Evolutionary conservation across 2,113 vertebrate genomes (phyloP).

Genomic region (Oncorhynchus kisutch): DNA sequence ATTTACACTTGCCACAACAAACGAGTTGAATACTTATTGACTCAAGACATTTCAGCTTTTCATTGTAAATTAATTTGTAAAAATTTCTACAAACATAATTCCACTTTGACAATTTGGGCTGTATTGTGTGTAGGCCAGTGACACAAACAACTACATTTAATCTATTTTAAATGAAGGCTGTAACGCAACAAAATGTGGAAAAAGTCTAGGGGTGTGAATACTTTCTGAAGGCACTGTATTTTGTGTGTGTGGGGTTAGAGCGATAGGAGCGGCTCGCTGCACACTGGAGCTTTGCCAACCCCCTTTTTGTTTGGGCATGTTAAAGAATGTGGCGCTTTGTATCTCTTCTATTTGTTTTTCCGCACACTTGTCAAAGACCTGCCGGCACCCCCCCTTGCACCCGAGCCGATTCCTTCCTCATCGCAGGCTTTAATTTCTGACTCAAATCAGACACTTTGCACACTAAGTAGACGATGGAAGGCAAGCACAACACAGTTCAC

Average conservation of each 20-base stretch:
- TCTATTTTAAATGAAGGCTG: too few relatives aligned
- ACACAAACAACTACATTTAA: too few relatives aligned
- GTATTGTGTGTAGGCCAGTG: too few relatives aligned
- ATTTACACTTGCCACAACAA: too few relatives aligned
- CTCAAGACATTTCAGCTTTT: too few relatives aligned
- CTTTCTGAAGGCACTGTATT: neutral
- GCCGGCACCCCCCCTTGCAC: constrained; percentile 8
- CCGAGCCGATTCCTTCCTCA: constrained; percentile 22
- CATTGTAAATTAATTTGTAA: too few relatives aligned
- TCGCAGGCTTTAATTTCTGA: constrained; percentile 21
- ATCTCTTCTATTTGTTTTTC: constrained; percentile 11
- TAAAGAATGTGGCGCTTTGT: constrained; percentile 32
- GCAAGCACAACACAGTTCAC: constrained; percentile 3
- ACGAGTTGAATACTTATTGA: too few relatives aligned
- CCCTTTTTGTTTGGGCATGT: constrained; percentile 31
- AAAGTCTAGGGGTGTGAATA: too few relatives aligned
- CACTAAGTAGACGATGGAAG: constrained; percentile 26
- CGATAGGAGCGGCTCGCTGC: constrained; percentile 2
- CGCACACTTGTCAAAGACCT: constrained; percentile 19
- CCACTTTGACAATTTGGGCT: too few relatives aligned
- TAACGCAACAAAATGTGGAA: too few relatives aligned
- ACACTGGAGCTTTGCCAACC: constrained; percentile 27
- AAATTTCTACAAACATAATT: too few relatives aligned
- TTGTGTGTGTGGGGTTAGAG: constrained; percentile 1
- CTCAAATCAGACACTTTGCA: constrained; percentile 35